Evolutionary conservation across 1,140 invertebrate genomes (phyloP).

Genomic region (Diprion similis): DNA sequence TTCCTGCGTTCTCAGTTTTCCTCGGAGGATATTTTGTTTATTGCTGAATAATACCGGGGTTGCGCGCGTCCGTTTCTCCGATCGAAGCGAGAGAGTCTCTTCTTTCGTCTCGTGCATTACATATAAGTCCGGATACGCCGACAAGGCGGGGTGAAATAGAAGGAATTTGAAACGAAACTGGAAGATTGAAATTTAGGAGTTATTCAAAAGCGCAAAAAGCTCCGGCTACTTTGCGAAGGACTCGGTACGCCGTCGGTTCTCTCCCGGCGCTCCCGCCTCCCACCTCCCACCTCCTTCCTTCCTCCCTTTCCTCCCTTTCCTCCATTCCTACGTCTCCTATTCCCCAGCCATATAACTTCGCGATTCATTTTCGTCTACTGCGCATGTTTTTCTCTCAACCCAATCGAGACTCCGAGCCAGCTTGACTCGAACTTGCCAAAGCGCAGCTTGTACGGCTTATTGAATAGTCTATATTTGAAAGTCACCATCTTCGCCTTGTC

Average conservation of each 20-base stretch:
- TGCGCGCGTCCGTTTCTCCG: background rate
- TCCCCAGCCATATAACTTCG: background rate
- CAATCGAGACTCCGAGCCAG: background rate
- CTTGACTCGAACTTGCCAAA: conserved; percentile 1
- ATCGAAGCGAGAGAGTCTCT: background rate
- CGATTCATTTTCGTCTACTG: conserved; percentile 1
- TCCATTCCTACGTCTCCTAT: background rate
- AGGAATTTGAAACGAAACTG: background rate
- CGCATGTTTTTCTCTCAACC: conserved; percentile 6
- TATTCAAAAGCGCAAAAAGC: conserved; percentile 2
- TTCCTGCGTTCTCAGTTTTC: conserved; percentile 2
- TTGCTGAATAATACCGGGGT: background rate
- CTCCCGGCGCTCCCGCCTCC: background rate
- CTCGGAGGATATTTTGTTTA: background rate
- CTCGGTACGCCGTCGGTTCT: background rate
- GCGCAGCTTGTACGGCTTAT: background rate
- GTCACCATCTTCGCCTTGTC: conserved; percentile 1
- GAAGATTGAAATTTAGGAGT: conserved; percentile 5
- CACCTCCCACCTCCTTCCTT: background rate
- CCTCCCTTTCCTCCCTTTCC: background rate
- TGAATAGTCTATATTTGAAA: conserved; percentile 6
- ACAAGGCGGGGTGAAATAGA: background rate
- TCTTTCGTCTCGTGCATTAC: background rate
- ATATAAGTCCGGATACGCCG: background rate
- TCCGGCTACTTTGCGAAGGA: background rate